phyloP scores from a whole-genome alignment of 2,888 invertebrate genomes.

The Cephus pulcher region DNA sequence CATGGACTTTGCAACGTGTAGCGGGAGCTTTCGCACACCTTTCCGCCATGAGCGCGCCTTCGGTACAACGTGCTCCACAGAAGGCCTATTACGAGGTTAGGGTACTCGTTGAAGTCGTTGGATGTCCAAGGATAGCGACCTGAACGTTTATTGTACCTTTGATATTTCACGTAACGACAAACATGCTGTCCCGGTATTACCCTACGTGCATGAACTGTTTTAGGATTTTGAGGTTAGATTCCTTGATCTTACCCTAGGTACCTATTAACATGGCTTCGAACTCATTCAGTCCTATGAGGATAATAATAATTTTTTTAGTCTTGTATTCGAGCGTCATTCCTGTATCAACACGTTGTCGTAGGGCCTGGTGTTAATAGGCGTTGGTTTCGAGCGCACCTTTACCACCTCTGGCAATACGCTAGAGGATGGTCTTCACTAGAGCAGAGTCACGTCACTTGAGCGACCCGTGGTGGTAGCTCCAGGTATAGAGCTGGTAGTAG shows the following conservation, averaged over 20 bases:
- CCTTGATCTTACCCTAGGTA: background rate
- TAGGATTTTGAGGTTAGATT: background rate
- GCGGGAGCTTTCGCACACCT: slow-evolving; percentile 10
- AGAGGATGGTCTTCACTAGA: background rate
- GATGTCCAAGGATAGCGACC: background rate
- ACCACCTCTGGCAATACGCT: background rate
- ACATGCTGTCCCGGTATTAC: too few relatives aligned
- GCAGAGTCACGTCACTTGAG: background rate
- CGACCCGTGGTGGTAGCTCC: background rate
- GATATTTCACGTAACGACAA: background rate
- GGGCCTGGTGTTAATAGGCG: background rate
- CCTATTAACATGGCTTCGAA: slow-evolving; percentile 7
- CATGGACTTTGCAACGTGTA: slow-evolving; percentile 10
- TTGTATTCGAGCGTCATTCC: too few relatives aligned
- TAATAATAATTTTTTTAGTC: too few relatives aligned
- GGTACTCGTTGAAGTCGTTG: background rate
- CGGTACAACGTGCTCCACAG: background rate
- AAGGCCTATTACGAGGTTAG: background rate
- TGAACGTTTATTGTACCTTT: background rate
- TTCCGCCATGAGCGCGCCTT: slow-evolving; percentile 4
- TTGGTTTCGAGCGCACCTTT: background rate
- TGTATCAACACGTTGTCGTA: background rate
- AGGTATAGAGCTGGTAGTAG: background rate
- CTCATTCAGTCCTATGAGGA: background rate
- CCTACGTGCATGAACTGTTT: too few relatives aligned